Evolutionary conservation across 2,797 vertebrate species (phyloP).

Genomic region (Danio aesculapii): DNA sequence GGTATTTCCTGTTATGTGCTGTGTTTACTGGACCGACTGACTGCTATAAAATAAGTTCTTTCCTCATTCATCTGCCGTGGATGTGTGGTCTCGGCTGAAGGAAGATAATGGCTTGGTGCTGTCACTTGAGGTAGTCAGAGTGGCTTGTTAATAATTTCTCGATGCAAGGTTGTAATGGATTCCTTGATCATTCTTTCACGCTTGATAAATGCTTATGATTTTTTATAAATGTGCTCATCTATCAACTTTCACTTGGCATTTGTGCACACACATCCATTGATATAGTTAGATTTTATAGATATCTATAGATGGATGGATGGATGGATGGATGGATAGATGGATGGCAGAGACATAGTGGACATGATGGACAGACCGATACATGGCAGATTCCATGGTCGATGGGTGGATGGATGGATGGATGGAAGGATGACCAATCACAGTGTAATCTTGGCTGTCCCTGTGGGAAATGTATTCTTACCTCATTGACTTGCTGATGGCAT

Average conservation of each 20-base stretch:
- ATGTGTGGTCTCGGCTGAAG: neutral
- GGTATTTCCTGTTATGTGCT: conserved; percentile 14
- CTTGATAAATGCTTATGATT: conserved; percentile 10
- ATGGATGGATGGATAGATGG: too few relatives aligned
- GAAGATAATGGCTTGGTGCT: conserved; percentile 30
- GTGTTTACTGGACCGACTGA: conserved; percentile 14
- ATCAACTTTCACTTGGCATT: neutral
- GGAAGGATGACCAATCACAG: neutral
- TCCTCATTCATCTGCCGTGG: conserved; percentile 19
- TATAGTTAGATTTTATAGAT: neutral
- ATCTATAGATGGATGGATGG: too few relatives aligned
- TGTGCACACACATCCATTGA: neutral
- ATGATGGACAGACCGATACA: neutral
- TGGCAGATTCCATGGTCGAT: too few relatives aligned
- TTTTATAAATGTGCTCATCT: conserved; percentile 13
- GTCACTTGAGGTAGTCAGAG: neutral
- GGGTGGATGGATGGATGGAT: too few relatives aligned
- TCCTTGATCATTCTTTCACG: conserved; percentile 10
- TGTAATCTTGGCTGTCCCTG: conserved; percentile 26
- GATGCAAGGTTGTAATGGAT: conserved; percentile 14
- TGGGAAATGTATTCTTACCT: conserved; percentile 1
- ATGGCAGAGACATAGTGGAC: too few relatives aligned
- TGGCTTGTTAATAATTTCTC: conserved; percentile 1
- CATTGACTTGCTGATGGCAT: conserved; percentile 33
- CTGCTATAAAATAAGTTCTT: conserved; percentile 19